Conservation (phyloP, 2,888 invertebrate genomes). For the Caenorhabditis wallacei region DNA sequence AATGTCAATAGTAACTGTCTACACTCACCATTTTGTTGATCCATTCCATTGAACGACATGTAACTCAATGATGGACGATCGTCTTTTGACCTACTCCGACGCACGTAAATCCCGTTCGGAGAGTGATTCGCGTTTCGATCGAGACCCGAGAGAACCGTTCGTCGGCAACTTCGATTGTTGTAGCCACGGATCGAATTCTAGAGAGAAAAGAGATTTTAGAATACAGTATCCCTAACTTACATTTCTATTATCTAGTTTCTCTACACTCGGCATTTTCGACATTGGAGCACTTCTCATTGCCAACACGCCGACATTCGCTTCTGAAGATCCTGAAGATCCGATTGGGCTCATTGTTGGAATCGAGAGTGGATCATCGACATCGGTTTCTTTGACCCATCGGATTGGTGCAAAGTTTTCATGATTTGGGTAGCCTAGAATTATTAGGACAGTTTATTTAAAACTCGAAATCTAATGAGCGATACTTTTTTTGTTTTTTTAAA, state of each 20-base stretch:
- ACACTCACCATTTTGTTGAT: constrained; percentile 57
- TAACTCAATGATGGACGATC: constrained; percentile 66
- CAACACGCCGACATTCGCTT: constrained; percentile 38
- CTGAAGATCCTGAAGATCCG: constrained; percentile 56
- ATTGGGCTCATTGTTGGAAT: constrained; percentile 69
- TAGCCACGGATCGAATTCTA: constrained; percentile 54
- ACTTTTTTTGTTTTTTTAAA: constrained; percentile 69
- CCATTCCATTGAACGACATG: constrained; percentile 52
- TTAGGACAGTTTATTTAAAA: constrained; percentile 82
- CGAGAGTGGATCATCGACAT: constrained; percentile 70
- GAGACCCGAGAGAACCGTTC: constrained; percentile 65
- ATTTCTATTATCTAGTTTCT: constrained; percentile 59
- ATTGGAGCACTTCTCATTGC: constrained; percentile 63
- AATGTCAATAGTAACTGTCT: constrained; percentile 42
- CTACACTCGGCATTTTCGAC: constrained; percentile 65
- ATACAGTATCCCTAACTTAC: constrained; percentile 8
- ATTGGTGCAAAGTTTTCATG: constrained; percentile 57
- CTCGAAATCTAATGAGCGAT: constrained; percentile 87
- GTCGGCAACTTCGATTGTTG: constrained; percentile 63
- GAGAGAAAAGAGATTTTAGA: not conserved
- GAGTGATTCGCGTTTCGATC: constrained; percentile 64
- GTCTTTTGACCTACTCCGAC: constrained; percentile 70
- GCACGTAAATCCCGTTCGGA: constrained; percentile 70
- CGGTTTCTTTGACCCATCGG: constrained; percentile 74
- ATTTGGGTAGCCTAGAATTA: constrained; percentile 51